A percentile compares a stretch with the other conserved stretches of the same genome.
phyloP scores from a whole-genome alignment of 2,113 vertebrate genomes.

The Circaetus gallicus region DNA sequence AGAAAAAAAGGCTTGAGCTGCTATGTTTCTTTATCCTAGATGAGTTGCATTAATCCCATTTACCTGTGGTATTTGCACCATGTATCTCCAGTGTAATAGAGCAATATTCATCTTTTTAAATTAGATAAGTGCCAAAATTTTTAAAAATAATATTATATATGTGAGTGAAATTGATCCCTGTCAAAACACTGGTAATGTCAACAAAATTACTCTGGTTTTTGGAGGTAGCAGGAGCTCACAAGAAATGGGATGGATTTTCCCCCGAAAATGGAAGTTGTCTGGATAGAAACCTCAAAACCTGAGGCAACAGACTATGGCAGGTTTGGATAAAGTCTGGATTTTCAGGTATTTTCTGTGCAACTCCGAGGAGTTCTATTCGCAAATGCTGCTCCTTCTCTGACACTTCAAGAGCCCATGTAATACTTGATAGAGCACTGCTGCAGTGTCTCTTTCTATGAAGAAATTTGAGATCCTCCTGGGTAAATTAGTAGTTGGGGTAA shows the following conservation, averaged over 20 bases:
- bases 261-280: neutral
- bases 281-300: neutral
- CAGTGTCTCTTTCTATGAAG: neutral
- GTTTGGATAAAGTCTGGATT: neutral
- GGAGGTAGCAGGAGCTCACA: neutral
- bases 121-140: constrained; percentile 7
- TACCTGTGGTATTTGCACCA: constrained; percentile 43
- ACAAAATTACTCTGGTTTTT: neutral
- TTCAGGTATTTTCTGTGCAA: neutral
- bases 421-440: neutral
- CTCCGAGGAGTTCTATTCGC: neutral
- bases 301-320: neutral
- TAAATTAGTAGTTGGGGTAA: neutral
- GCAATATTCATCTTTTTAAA: constrained; percentile 19
- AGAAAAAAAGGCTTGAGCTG: neutral
- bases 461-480: neutral
- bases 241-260: neutral
- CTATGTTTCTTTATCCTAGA: constrained; percentile 22
- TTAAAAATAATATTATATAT: neutral
- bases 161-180: neutral
- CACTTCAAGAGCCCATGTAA: neutral
- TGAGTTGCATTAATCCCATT: constrained; percentile 16
- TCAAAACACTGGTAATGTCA: neutral
- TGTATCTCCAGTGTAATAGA: neutral
- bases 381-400: neutral